These are phyloP conservation scores for Cryptophagus acutangulus DNA, from an alignment of 2,888 invertebrate genomes.

Conservation along the genomic window DNA sequence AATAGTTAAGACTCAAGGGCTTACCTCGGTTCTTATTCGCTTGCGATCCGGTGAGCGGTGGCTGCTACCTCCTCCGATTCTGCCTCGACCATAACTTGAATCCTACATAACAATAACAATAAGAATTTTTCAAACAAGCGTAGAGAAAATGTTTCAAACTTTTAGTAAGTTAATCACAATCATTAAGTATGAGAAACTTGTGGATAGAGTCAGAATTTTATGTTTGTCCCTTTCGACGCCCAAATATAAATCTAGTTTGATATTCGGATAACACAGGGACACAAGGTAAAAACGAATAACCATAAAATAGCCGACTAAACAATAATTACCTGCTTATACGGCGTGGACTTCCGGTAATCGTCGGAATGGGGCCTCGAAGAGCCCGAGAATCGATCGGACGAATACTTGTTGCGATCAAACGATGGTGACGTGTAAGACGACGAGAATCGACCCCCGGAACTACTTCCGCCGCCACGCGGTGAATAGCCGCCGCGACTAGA, in stretches of 20 bases:
- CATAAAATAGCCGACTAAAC: constrained; percentile 4
- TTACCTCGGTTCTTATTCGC: constrained; percentile 59
- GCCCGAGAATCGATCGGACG: constrained; percentile 38
- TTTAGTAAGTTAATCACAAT: background rate
- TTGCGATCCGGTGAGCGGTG: constrained; percentile 61
- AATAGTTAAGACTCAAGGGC: constrained; percentile 19
- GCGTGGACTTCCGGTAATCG: constrained; percentile 39
- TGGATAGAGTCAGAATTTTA: constrained; percentile 13
- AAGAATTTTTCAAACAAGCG: constrained; percentile 1
- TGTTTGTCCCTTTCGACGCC: constrained; percentile 32
- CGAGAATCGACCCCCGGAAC: constrained; percentile 11
- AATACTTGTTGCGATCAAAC: constrained; percentile 30
- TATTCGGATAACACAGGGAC: constrained; percentile 33
- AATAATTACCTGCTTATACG: constrained; percentile 41
- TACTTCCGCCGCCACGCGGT: constrained; percentile 15
- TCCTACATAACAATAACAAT: constrained; percentile 28
- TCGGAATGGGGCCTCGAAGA: constrained; percentile 37
- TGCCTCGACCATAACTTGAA: constrained; percentile 50
- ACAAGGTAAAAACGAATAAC: constrained; percentile 8
- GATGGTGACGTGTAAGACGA: no score
- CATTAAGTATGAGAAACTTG: background rate
- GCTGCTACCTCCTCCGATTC: constrained; percentile 54
- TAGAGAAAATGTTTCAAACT: background rate
- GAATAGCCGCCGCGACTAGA: constrained; percentile 33
- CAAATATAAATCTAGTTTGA: constrained; percentile 23